phyloP scores from a whole-genome alignment of 2,888 invertebrate species.

The Venustoraphidia nigricollis region DNA sequence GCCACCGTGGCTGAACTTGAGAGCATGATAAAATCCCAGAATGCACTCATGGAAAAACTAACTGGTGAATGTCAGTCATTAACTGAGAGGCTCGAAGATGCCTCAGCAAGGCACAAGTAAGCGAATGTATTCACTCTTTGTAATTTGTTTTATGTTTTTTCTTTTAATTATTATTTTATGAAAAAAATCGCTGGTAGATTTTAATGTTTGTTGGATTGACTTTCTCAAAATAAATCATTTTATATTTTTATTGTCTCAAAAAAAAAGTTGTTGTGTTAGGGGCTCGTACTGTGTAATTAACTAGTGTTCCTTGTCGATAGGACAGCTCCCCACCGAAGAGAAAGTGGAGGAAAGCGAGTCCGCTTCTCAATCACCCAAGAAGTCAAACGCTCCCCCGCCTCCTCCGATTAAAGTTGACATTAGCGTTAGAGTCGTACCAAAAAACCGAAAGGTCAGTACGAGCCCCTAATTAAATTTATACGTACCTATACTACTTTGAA shows the following conservation, averaged over 20 bases:
- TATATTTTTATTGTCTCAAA: too few relatives aligned
- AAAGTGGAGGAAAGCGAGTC: constrained; percentile 25
- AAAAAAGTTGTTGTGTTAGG: not conserved
- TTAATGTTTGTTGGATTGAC: too few relatives aligned
- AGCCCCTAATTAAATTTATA: constrained; percentile 5
- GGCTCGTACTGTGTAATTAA: constrained; percentile 4
- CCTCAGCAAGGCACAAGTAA: constrained; percentile 80
- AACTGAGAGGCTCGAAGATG: constrained; percentile 80
- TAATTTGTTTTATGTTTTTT: not conserved
- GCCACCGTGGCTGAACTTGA: constrained; percentile 81
- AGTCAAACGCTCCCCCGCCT: not conserved
- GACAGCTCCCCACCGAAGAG: constrained; percentile 3
- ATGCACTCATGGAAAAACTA: constrained; percentile 85
- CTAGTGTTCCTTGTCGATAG: constrained; percentile 6
- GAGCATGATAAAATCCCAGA: constrained; percentile 79
- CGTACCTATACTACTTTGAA: not conserved
- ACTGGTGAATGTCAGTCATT: constrained; percentile 77
- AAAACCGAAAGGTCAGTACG: constrained; percentile 31
- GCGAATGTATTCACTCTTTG: constrained; percentile 16
- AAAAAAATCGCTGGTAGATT: not conserved
- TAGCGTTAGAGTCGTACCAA: constrained; percentile 58
- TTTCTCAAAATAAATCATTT: too few relatives aligned
- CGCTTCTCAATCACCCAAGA: constrained; percentile 25
- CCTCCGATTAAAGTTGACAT: constrained; percentile 59
- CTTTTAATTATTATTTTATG: not conserved